phyloP scores from a whole-genome alignment of 2,797 vertebrate genomes.

The Cygnus olor region DNA sequence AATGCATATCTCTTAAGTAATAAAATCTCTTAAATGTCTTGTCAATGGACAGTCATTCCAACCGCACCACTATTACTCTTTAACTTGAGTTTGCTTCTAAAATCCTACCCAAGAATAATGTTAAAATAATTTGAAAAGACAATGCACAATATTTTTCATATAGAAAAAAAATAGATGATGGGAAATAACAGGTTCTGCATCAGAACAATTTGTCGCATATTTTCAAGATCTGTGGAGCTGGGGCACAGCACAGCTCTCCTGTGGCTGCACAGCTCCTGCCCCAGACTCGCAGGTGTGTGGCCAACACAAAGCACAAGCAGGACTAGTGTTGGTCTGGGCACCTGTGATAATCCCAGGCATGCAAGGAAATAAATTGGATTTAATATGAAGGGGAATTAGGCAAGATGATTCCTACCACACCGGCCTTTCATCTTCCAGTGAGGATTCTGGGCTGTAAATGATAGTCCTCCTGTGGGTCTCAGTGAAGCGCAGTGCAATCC shows the following conservation, averaged over 20 bases:
- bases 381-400: neutral
- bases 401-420: neutral
- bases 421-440: neutral
- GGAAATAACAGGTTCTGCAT: neutral
- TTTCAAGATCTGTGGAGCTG: neutral
- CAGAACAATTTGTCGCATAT: neutral
- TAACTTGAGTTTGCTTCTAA: neutral
- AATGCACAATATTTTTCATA: neutral
- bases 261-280: neutral
- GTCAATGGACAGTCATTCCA: neutral
- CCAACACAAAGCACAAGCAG: neutral
- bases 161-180: neutral
- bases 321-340: neutral
- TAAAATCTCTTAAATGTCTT: neutral
- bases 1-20: neutral
- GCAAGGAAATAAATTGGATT: neutral
- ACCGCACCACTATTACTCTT: neutral
- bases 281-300: neutral
- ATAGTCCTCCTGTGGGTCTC: rapidly evolving
- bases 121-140: neutral
- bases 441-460: neutral
- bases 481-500: neutral
- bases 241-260: rapidly evolving
- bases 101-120: neutral
- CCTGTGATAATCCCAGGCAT: neutral